These are phyloP conservation scores for Caenorhabditis briggsae DNA, from an alignment of 1,140 invertebrate species.

Conservation along the genomic window DNA sequence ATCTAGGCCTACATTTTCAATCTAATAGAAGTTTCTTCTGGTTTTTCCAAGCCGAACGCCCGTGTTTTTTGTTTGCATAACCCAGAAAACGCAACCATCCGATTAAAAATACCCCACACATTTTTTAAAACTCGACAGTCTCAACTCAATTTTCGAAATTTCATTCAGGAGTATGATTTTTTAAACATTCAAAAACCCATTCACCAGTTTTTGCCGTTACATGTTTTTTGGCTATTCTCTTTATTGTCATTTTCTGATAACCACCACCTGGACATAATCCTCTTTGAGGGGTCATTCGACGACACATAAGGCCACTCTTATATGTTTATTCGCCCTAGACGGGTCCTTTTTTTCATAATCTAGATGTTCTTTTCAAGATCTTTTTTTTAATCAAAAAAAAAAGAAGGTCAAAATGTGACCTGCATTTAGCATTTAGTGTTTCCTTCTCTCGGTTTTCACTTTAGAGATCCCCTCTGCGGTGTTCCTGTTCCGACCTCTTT, in stretches of 20 bases:
- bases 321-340: not conserved
- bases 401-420: not conserved
- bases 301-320: not conserved
- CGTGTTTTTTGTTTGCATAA: constrained; percentile 42
- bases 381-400: not conserved
- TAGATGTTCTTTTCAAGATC: not conserved
- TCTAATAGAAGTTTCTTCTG: constrained; percentile 3
- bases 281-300: not conserved
- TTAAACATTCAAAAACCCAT: no score
- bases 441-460: not conserved
- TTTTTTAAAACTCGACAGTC: not conserved
- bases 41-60: not conserved
- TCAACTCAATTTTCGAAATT: no score
- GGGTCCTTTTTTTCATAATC: not conserved
- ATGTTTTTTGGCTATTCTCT: not conserved
- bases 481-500: not conserved
- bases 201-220: not conserved
- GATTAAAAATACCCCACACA: not conserved
- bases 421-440: not conserved
- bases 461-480: not conserved
- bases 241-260: not conserved
- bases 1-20: no score
- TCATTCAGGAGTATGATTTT: no score
- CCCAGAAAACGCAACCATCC: constrained; percentile 30
- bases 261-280: constrained; percentile 2